phyloP scores from a whole-genome alignment of 2,113 vertebrate genomes.

The Natator depressus region DNA sequence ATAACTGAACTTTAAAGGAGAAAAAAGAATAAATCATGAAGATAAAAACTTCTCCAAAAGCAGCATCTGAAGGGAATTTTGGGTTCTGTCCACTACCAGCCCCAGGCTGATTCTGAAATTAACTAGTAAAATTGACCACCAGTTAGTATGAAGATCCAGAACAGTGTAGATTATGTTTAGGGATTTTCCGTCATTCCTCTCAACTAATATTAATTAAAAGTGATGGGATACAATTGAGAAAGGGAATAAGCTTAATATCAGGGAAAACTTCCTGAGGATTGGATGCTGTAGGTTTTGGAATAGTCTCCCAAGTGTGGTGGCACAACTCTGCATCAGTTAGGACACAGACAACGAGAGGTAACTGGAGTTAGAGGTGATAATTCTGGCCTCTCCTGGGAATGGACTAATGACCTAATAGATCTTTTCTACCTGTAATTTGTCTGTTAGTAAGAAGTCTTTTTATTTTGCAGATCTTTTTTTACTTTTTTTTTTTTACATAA shows the following conservation, averaged over 20 bases:
- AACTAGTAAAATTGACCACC: constrained; percentile 39
- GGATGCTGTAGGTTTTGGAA: neutral
- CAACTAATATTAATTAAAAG: neutral
- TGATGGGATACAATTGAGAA: neutral
- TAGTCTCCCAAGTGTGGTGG: neutral
- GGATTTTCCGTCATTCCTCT: neutral
- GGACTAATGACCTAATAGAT: neutral
- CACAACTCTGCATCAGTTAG: neutral
- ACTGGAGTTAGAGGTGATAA: constrained; percentile 44
- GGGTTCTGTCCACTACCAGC: fast-evolving
- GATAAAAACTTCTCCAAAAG: neutral
- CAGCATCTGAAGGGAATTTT: neutral
- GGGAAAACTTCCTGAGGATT: neutral
- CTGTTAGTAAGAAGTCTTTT: constrained; percentile 18
- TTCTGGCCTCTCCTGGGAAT: neutral
- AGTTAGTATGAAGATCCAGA: constrained; percentile 43
- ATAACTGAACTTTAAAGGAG: neutral
- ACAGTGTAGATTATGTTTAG: neutral
- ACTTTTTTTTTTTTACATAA: constrained; percentile 40
- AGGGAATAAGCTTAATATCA: neutral
- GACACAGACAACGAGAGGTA: neutral
- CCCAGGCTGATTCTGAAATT: neutral
- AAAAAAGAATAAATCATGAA: neutral
- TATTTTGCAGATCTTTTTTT: neutral
- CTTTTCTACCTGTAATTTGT: constrained; percentile 24